Base-by-base conservation (phyloP, 2,888 invertebrate genomes). In the Drosophila trichaetosa region DNA sequence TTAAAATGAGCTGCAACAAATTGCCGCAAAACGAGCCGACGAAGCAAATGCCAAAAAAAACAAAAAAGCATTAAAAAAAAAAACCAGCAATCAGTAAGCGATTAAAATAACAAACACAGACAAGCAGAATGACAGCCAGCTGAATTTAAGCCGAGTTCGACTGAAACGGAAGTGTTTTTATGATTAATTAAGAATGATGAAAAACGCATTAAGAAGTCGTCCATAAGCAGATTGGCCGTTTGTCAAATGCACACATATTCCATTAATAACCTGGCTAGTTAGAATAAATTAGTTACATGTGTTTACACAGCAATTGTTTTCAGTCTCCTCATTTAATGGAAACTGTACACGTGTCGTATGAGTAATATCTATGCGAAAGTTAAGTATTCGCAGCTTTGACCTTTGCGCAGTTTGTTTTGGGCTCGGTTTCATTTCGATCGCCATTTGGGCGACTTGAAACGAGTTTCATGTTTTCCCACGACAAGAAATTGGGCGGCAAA, bases 401-500 rank as follows among this genome's bases (percentile, higher is more conserved):
- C 49, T 62, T 38, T 52, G 53, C 5, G 5, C 24, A n/a, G 10
- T 3, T 33, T 0, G 18, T 31, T 46, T 66, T n/a, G 48, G 67
- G 36, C 7, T 16, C 42, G 76, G 48, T 42, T 58, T n/a, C 36
- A 40, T 73, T 74, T 52, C 6, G 51, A 59, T 65, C 24, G 65
- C 31, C 27, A n/a, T 10, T 46, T 24, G 48, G 16, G 16, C 24
- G 48, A 7, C 48, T 10, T 51, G 38, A 73, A 80, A 80, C 74
- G 58, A 73, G 76, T 80, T 83, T 62, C 42, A 13, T 24, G 64
- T 80, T 86, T 90, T 89, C 91, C 80, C 90, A 89, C 86, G 82
- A 62, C 54, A 36, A 65, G 0, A 68, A 53, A 46, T 46, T 54
- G 57, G 78, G 67, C 72, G 71, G 67, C 64, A 71, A 51, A 66